A percentile compares a stretch with the other conserved stretches of the same genome.
Conservation (phyloP, 2,797 vertebrate genomes). For the Holocentrus rufus region DNA sequence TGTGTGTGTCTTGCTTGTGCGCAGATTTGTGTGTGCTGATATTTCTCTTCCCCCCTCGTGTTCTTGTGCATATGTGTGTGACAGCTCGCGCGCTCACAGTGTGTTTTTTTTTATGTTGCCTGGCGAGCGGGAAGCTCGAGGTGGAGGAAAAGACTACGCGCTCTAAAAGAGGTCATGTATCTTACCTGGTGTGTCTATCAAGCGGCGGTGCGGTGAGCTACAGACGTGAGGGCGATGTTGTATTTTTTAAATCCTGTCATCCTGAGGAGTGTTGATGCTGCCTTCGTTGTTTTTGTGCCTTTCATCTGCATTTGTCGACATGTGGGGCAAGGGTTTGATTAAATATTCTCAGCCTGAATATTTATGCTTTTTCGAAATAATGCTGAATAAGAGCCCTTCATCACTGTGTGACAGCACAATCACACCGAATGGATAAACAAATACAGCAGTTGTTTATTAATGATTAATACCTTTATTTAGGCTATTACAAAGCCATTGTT, state of each 20-base stretch:
- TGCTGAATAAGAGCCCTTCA: constrained; percentile 19
- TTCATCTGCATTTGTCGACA: constrained; percentile 56
- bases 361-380: constrained; percentile 34
- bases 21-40: constrained; percentile 7
- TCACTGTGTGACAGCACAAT: constrained; percentile 18
- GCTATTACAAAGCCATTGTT: constrained; percentile 15
- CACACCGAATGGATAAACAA: constrained; percentile 22
- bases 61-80: constrained; percentile 3
- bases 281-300: constrained; percentile 52
- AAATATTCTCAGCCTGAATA: constrained; percentile 42
- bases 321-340: constrained; percentile 28
- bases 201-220: constrained; percentile 26
- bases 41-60: constrained; percentile 7
- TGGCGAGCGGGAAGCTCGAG: constrained; percentile 18
- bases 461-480: neutral
- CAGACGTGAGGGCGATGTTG: constrained; percentile 42
- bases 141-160: constrained; percentile 3
- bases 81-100: no score
- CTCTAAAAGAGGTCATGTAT: constrained; percentile 41
- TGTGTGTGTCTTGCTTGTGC: constrained; percentile 9
- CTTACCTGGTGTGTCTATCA: constrained; percentile 29
- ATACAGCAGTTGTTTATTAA: constrained; percentile 12
- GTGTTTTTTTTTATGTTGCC: constrained; percentile 26
- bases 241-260: constrained; percentile 62
- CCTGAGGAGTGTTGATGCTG: constrained; percentile 39